Percentiles rank a stretch among this genome's conserved stretches.
Conservation (phyloP, 1,140 invertebrate species). For the Saxidomus purpurata region DNA sequence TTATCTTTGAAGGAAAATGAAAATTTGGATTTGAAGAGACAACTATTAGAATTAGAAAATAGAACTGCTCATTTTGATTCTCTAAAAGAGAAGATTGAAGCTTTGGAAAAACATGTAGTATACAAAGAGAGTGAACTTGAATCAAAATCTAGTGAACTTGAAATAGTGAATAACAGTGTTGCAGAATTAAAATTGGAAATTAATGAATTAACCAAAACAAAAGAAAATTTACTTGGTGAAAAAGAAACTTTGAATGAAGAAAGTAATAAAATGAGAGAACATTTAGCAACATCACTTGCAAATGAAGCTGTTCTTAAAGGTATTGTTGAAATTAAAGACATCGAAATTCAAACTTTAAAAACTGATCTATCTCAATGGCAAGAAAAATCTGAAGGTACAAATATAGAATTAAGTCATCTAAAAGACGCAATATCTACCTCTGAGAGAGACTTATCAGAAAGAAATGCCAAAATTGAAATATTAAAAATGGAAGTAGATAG, state of each 20-base stretch:
- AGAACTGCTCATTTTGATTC: not conserved
- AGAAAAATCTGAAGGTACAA: not conserved
- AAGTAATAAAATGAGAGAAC: slow-evolving; percentile 18
- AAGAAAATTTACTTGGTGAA: slow-evolving; percentile 37
- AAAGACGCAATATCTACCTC: not conserved
- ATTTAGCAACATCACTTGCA: not conserved
- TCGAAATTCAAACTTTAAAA: not conserved
- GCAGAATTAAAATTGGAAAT: slow-evolving; percentile 53
- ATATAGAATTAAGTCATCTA: not conserved
- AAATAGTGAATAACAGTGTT: not conserved
- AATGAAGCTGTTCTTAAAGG: slow-evolving; percentile 18
- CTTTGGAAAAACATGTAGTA: not conserved
- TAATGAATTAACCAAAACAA: slow-evolving; percentile 41
- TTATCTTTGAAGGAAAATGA: slow-evolving; percentile 42
- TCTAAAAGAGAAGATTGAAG: not conserved
- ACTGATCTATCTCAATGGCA: not conserved
- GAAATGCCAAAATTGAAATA: not conserved
- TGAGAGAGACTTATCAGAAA: not conserved
- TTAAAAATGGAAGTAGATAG: not conserved
- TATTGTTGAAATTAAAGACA: slow-evolving; percentile 10
- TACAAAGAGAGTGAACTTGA: slow-evolving; percentile 3
- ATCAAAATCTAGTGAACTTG: not conserved
- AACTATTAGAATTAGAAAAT: not conserved
- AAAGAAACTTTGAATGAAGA: not conserved
- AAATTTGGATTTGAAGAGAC: not conserved